Percentiles rank a stretch among this genome's conserved stretches.
Evolutionary conservation across 2,113 vertebrate genomes (phyloP).

Genomic region (Macquaria ambigua): DNA sequence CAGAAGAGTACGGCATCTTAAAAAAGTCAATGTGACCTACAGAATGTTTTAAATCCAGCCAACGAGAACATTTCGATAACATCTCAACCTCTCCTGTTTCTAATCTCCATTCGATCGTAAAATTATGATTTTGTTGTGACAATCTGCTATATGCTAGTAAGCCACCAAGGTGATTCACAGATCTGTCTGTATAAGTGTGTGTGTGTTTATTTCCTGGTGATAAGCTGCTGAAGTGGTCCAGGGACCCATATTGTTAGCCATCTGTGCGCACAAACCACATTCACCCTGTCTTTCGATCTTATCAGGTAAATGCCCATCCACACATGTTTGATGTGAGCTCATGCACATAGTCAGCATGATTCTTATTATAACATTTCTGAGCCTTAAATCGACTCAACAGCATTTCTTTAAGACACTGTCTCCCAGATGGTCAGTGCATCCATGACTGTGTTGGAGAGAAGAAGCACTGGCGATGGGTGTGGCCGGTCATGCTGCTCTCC

Average conservation of each 20-base stretch:
- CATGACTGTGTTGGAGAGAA: neutral
- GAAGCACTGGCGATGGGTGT: constrained; percentile 33
- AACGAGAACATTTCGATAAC: neutral
- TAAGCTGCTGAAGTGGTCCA: constrained; percentile 78
- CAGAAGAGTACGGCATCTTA: constrained; percentile 1
- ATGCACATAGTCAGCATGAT: neutral
- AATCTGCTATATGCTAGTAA: constrained; percentile 6
- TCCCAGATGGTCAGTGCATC: constrained; percentile 14
- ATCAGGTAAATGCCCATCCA: constrained; percentile 30
- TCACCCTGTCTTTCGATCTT: constrained; percentile 9
- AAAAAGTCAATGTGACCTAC: constrained; percentile 7
- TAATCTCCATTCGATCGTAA: constrained; percentile 2
- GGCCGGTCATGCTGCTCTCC: constrained; percentile 29
- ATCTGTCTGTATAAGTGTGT: constrained; percentile 6
- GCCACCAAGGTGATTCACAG: constrained; percentile 37
- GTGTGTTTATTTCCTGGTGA: constrained; percentile 58
- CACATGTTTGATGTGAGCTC: neutral
- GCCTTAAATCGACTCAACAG: neutral
- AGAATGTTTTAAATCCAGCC: constrained; percentile 14
- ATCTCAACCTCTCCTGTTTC: neutral
- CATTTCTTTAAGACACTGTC: neutral
- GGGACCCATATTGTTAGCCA: constrained; percentile 77
- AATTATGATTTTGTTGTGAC: constrained; percentile 9
- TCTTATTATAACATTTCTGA: neutral
- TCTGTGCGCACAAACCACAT: constrained; percentile 74